Conservation (phyloP, 2,113 vertebrate species). For the Xenopus borealis region DNA sequence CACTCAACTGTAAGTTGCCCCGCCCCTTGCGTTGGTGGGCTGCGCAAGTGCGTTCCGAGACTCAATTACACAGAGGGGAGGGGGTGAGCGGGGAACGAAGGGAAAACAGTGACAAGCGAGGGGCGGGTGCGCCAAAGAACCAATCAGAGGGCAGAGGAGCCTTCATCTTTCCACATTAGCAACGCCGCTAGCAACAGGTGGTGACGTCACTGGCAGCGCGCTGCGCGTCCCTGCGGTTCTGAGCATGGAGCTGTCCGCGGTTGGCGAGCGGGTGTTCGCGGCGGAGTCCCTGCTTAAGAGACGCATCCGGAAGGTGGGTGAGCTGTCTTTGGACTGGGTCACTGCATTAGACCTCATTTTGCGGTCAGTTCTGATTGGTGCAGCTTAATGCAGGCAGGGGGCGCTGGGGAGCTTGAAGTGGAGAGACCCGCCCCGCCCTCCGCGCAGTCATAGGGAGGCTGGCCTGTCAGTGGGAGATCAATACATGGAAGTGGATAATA, state of each 20-base stretch:
- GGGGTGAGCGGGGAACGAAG: slow-evolving; percentile 17
- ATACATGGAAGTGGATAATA: slow-evolving; percentile 58
- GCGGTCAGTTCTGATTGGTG: slow-evolving; percentile 58
- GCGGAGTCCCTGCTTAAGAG: slow-evolving; percentile 91
- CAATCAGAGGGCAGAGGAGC: not conserved
- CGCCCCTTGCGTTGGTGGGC: not conserved
- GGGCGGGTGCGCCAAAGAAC: too few relatives aligned
- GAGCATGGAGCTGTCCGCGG: slow-evolving; percentile 91
- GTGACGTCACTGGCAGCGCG: slow-evolving; percentile 53
- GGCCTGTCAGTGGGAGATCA: slow-evolving; percentile 78
- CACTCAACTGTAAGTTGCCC: not conserved
- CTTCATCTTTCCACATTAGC: slow-evolving; percentile 62
- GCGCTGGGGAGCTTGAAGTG: slow-evolving; percentile 48
- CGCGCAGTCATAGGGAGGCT: slow-evolving; percentile 11
- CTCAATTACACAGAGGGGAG: slow-evolving; percentile 35
- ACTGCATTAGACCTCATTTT: slow-evolving; percentile 48
- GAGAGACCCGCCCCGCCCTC: slow-evolving; percentile 28
- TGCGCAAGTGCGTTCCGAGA: not conserved
- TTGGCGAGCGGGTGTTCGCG: slow-evolving; percentile 89
- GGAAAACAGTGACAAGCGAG: too few relatives aligned
- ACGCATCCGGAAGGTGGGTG: slow-evolving; percentile 87
- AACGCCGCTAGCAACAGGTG: slow-evolving; percentile 66
- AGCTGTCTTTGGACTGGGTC: slow-evolving; percentile 16
- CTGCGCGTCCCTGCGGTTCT: slow-evolving; percentile 62
- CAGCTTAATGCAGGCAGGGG: slow-evolving; percentile 50